Percentiles rank a stretch among this genome's conserved stretches.
Conservation (phyloP, 2,797 vertebrate species). For the Phyllotis vaccarum region DNA sequence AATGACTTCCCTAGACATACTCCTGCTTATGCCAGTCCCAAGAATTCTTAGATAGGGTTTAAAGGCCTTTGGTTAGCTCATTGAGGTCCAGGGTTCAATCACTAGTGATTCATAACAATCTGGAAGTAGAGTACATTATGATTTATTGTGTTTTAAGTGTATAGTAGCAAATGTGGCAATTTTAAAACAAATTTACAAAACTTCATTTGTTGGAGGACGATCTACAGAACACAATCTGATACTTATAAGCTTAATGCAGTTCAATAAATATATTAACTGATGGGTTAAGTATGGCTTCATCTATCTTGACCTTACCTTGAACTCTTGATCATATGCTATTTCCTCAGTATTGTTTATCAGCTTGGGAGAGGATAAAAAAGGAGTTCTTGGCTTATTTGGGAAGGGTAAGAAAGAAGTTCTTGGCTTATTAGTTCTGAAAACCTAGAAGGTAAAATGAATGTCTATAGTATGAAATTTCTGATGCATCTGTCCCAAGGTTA, state of each 20-base stretch:
- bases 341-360: background rate
- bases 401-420: background rate
- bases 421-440: background rate
- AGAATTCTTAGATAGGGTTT: background rate
- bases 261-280: background rate
- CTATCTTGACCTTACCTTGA: background rate
- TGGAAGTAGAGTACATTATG: background rate
- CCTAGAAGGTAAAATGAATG: background rate
- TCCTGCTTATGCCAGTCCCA: background rate
- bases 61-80: background rate
- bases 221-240: background rate
- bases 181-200: background rate
- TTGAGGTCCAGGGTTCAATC: background rate
- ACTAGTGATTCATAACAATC: background rate
- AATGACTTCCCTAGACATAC: background rate
- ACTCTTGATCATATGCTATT: background rate
- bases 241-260: background rate
- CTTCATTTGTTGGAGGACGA: background rate
- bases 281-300: background rate
- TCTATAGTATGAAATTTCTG: no score
- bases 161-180: background rate
- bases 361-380: background rate
- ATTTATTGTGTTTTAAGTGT: background rate
- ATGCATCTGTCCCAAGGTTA: no score
- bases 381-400: background rate